These are phyloP conservation scores for Lutra lutra DNA, from an alignment of 2,797 vertebrate genomes.

Conservation along the genomic window DNA sequence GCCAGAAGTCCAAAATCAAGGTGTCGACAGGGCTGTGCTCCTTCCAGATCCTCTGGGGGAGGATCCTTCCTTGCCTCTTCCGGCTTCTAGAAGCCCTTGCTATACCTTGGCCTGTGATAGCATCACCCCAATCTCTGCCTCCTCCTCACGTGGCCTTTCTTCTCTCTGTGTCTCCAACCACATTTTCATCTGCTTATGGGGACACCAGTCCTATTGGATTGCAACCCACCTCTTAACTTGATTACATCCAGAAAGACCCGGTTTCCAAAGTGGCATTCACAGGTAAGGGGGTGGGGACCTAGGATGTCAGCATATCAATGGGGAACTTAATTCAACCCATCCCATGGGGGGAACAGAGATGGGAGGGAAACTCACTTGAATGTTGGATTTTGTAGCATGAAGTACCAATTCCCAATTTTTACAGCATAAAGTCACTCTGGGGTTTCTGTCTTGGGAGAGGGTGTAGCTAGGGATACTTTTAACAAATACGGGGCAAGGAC, in stretches of 20 bases:
- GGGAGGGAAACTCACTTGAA: background rate
- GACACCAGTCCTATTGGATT: background rate
- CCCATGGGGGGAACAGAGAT: background rate
- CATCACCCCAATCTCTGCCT: background rate
- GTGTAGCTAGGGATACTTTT: too few relatives aligned
- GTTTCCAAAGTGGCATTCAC: background rate
- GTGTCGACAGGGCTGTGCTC: fast-evolving
- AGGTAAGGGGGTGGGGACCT: background rate
- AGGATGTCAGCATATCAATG: background rate
- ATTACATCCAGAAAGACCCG: background rate
- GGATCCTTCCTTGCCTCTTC: background rate
- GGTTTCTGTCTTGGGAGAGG: background rate
- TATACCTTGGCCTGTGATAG: background rate
- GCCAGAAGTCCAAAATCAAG: background rate
- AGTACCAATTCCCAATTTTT: background rate
- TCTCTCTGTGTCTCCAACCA: background rate
- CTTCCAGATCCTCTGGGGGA: background rate
- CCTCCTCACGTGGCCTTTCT: background rate
- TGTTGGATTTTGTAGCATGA: background rate
- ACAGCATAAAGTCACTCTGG: background rate
- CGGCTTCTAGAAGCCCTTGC: background rate
- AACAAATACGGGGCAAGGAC: background rate
- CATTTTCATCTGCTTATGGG: background rate
- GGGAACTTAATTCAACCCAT: background rate
- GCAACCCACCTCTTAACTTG: background rate